A percentile compares a stretch with the other conserved stretches of the same genome.
phyloP scores from a whole-genome alignment of 2,113 vertebrate species.

The Onychostoma macrolepis region DNA sequence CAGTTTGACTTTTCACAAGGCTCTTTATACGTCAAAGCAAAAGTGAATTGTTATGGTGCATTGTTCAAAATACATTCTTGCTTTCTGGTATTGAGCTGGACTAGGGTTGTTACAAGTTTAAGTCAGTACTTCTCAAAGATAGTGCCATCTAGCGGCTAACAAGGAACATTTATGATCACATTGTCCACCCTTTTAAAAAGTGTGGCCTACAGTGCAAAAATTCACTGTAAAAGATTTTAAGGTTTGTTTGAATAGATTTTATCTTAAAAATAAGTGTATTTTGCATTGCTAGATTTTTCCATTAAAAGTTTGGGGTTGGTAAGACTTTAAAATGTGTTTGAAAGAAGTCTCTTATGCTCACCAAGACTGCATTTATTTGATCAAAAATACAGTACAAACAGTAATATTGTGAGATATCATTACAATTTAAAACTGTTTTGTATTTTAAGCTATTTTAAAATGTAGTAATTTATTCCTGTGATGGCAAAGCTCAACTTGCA shows the following conservation, averaged over 20 bases:
- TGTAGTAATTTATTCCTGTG: neutral
- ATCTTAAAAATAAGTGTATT: neutral
- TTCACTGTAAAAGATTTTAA: too few species aligned
- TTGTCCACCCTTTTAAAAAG: neutral
- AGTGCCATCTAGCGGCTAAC: neutral
- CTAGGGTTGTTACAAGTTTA: neutral
- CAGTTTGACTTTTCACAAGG: neutral
- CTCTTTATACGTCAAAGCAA: neutral
- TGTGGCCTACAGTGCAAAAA: neutral
- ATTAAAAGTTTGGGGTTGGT: neutral
- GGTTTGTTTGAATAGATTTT: neutral
- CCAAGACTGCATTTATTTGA: constrained; percentile 2
- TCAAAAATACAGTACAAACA: neutral
- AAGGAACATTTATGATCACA: neutral
- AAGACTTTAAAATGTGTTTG: neutral
- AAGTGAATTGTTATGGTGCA: neutral
- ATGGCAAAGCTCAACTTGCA: neutral
- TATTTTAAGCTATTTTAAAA: neutral
- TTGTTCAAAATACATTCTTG: neutral
- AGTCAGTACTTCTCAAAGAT: constrained; percentile 9
- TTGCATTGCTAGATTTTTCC: neutral
- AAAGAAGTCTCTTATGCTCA: neutral
- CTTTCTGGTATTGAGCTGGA: neutral
- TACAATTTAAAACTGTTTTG: neutral
- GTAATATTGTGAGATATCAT: neutral